Percentiles rank a stretch among this genome's conserved stretches.
Conservation (phyloP, 2,113 vertebrate species). For the Cyanoderma ruficeps region DNA sequence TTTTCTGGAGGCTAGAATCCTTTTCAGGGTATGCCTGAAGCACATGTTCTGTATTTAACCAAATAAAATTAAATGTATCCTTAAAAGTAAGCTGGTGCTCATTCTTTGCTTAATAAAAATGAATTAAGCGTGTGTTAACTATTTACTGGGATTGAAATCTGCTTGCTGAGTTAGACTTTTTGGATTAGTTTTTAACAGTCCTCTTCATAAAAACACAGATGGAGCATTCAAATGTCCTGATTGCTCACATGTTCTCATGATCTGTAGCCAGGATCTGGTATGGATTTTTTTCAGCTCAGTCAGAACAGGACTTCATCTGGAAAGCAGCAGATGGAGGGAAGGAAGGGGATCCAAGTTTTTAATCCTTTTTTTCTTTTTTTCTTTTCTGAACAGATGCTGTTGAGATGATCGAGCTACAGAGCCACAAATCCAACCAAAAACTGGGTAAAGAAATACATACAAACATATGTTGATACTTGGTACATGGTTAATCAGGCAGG, state of each 20-base stretch:
- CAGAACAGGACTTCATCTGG: constrained; percentile 41
- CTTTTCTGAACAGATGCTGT: constrained; percentile 34
- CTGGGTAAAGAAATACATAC: constrained; percentile 6
- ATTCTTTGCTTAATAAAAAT: not conserved
- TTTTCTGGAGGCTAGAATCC: not conserved
- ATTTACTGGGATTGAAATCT: not conserved
- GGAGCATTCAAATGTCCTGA: constrained; percentile 29
- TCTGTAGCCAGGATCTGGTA: constrained; percentile 43
- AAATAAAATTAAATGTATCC: not conserved
- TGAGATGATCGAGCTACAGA: constrained; percentile 21
- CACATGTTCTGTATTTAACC: not conserved
- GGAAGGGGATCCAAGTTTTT: constrained; percentile 52
- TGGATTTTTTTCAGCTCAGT: constrained; percentile 22
- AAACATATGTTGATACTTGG: constrained; percentile 26
- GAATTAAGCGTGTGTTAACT: not conserved
- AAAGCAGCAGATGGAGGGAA: constrained; percentile 53
- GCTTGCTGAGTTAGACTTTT: not conserved
- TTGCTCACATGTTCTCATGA: constrained; percentile 47
- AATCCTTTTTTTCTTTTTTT: not conserved
- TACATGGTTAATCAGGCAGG: not conserved
- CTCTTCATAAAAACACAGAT: constrained; percentile 27
- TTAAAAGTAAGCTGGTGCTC: not conserved
- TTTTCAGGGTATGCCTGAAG: not conserved
- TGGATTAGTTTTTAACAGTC: not conserved
- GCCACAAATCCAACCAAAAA: constrained; percentile 24